phyloP scores from a whole-genome alignment of 30 jellyfish, hydroid and myxozoan species.

The Hydractinia echinata region DNA sequence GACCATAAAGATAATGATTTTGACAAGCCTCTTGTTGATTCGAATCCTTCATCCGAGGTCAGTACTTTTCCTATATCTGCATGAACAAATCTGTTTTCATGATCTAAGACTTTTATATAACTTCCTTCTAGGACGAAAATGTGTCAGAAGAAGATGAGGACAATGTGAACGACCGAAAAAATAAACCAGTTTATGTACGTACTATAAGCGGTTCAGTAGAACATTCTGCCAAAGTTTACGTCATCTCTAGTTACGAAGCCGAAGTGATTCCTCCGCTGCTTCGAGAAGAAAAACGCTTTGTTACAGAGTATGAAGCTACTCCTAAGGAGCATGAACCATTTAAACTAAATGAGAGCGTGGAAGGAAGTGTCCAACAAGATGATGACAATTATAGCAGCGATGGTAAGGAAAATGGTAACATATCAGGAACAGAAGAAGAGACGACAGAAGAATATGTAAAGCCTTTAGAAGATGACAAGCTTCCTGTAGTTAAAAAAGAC shows the following conservation, averaged over 20 bases:
- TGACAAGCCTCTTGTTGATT: too few relatives aligned
- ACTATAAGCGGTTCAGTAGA: not conserved
- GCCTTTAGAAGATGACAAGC: not conserved
- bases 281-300: not conserved
- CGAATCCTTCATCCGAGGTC: too few relatives aligned
- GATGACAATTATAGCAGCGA: not conserved
- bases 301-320: not conserved
- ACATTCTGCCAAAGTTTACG: constrained; percentile 10
- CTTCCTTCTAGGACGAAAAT: too few relatives aligned
- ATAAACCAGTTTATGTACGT: too few relatives aligned
- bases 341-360: too few relatives aligned
- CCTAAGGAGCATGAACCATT: too few relatives aligned
- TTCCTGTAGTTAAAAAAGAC: not conserved
- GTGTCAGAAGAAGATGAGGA: too few relatives aligned
- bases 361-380: not conserved
- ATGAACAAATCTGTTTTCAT: too few relatives aligned
- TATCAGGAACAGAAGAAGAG: not conserved
- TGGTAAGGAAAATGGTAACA: not conserved
- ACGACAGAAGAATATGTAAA: not conserved
- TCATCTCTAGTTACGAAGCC: constrained; percentile 11
- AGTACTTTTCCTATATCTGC: too few relatives aligned
- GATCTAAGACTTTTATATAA: too few relatives aligned
- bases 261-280: constrained; percentile 12
- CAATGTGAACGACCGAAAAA: too few relatives aligned
- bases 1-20: too few relatives aligned